Evolutionary conservation across 2,888 invertebrate species (phyloP), one percentile per base, ranked within the genome.

Genomic region (Alcis repandata): DNA sequence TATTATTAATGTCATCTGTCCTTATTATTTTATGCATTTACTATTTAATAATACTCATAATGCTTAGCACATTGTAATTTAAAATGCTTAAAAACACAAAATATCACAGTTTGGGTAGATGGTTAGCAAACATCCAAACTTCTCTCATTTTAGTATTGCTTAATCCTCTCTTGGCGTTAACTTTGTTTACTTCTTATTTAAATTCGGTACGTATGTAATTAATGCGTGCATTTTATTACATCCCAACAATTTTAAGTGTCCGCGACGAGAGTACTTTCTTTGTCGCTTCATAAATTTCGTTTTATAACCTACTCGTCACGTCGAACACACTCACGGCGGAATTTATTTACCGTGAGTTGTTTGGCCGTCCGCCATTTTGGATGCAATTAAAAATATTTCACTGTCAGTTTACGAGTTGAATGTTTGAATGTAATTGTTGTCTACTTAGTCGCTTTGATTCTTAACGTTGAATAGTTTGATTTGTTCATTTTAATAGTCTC

Each of bases 341-440:
- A 79, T 76, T 75, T 76, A 72, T 78, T 75, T 59, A 59, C 65
- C 69, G 64, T 73, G 68, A 73, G 75, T 70, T 70, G 66, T 72
- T 76, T 79, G 77, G 77, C 75, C 46, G 59, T 45, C 54, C 41
- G 81, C 80, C 80, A 80, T 82, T 79, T 79, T 76, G 66, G 45
- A 48, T 57, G 72, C 72, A 81, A 80, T 81, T 79, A 77, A 76
- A 79, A 70, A 68, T 80, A 79, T 73, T 76, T 79, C 67, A 70
- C 63, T 67, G 71, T 56, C 66, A 67, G 53, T 64, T 73, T 68
- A 68, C 63, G 67, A 70, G 53, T 56, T 54, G 46, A 59, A 59
- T 63, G 65, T 67, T 64, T 75, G 56, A 69, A 63, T 71, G 59
- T 69, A 56, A 70, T 68, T 67, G 49, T 65, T 60, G 36, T 54